These are phyloP conservation scores for Erannis defoliaria DNA, from an alignment of 2,888 invertebrate species.

Conservation along the genomic window DNA sequence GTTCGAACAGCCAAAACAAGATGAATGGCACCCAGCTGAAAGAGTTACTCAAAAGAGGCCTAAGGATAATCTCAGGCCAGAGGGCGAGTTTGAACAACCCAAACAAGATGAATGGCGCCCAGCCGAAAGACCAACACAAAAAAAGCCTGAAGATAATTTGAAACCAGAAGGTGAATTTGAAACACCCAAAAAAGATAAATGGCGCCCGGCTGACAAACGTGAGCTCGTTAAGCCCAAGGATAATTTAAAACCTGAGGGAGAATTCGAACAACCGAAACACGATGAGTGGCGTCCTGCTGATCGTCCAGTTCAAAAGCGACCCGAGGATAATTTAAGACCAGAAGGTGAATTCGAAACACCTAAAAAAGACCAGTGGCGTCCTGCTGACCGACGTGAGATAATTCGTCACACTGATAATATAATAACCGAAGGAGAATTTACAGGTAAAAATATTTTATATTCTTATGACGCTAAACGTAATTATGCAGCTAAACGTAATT, in stretches of 20 bases:
- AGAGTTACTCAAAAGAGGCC: slow-evolving; percentile 70
- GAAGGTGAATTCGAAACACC: slow-evolving; percentile 76
- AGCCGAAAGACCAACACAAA: slow-evolving; percentile 73
- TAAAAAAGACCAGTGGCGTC: slow-evolving; percentile 74
- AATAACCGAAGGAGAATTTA: slow-evolving; percentile 88
- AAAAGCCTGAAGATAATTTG: slow-evolving; percentile 76
- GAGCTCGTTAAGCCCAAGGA: slow-evolving; percentile 79
- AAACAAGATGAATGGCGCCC: slow-evolving; percentile 62
- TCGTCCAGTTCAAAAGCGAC: slow-evolving; percentile 77
- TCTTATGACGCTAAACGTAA: too few relatives aligned
- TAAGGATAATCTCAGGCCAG: slow-evolving; percentile 84
- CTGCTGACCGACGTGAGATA: slow-evolving; percentile 85
- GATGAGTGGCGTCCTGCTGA: slow-evolving; percentile 73
- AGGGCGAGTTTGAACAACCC: slow-evolving; percentile 82
- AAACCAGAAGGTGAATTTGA: slow-evolving; percentile 87
- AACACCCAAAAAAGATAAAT: slow-evolving; percentile 72
- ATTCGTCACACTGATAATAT: slow-evolving; percentile 89
- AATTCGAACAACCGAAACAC: slow-evolving; percentile 47
- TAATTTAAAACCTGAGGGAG: slow-evolving; percentile 73
- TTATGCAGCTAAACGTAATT: too few relatives aligned
- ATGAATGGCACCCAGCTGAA: slow-evolving; percentile 71
- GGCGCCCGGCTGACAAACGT: slow-evolving; percentile 65
- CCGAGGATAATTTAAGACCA: slow-evolving; percentile 59
- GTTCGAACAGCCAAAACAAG: slow-evolving; percentile 71
- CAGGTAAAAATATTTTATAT: slow-evolving; percentile 77